Evolutionary conservation across 2,797 vertebrate species (phyloP).

Genomic region (Spheniscus humboldti): DNA sequence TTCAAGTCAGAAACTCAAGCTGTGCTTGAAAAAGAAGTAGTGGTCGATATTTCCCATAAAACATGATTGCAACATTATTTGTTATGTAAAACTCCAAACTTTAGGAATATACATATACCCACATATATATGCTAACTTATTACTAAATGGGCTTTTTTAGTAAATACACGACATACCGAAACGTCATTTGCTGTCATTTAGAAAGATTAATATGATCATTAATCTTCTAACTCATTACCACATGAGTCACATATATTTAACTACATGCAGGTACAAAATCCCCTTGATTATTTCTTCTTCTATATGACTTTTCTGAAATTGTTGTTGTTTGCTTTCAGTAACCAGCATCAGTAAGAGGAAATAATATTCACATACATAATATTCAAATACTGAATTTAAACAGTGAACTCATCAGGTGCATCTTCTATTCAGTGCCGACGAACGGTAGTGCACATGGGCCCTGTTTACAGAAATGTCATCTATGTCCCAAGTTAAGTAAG

Average conservation of each 20-base stretch:
- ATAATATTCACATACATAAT: not conserved
- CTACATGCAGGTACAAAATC: not conserved
- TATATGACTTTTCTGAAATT: not conserved
- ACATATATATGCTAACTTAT: not conserved
- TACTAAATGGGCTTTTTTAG: not conserved
- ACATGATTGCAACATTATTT: not conserved
- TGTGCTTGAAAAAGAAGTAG: not conserved
- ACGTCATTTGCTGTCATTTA: not conserved
- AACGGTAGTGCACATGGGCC: not conserved
- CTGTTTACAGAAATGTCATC: not conserved
- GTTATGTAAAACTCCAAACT: not conserved
- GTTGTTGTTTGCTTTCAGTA: not conserved
- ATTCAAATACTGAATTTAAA: not conserved
- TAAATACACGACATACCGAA: not conserved
- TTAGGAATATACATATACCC: not conserved
- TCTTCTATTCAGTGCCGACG: fast-evolving
- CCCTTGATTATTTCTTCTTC: not conserved
- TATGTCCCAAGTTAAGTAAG: not conserved
- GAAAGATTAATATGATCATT: not conserved
- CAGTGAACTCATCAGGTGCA: not conserved
- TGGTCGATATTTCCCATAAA: not conserved
- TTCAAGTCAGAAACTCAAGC: not conserved
- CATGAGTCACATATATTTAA: not conserved
- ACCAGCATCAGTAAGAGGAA: not conserved
- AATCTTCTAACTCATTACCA: not conserved